Percentiles rank a stretch among this genome's conserved stretches.
These are phyloP conservation scores for Hymenochirus boettgeri DNA, from an alignment of 2,113 vertebrate species.

Conservation along the genomic window DNA sequence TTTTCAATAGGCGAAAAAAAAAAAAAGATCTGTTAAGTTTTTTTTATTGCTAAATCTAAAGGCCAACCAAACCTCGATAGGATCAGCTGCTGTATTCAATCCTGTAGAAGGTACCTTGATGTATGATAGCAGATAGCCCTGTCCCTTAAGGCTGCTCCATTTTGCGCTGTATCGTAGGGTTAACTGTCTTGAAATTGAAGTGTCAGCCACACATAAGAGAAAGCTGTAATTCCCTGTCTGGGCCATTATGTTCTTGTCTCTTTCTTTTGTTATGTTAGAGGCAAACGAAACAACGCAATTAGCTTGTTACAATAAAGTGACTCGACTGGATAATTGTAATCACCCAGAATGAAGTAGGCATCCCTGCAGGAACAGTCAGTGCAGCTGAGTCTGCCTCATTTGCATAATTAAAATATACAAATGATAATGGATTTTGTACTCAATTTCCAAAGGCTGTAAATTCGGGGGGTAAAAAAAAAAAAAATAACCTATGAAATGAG, in stretches of 20 bases:
- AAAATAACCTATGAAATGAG: slow-evolving; percentile 99
- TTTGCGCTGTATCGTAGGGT: slow-evolving; percentile 15
- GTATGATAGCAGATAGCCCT: no score
- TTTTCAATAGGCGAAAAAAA: no score
- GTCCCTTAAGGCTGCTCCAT: background rate
- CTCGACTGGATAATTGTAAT: slow-evolving; percentile 99
- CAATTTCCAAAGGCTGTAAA: slow-evolving; percentile 99
- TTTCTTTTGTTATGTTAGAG: slow-evolving; percentile 96
- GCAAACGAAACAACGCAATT: slow-evolving; percentile 99
- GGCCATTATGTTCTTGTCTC: slow-evolving; percentile 76
- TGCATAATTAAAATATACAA: slow-evolving; percentile 99
- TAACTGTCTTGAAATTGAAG: background rate
- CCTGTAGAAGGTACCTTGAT: no score
- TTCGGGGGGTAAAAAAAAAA: no score
- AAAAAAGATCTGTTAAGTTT: no score
- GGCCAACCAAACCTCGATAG: no score
- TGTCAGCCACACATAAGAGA: slow-evolving; percentile 16
- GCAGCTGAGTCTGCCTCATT: slow-evolving; percentile 99
- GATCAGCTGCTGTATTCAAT: no score
- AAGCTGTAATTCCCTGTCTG: slow-evolving; percentile 25
- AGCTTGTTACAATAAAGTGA: slow-evolving; percentile 99
- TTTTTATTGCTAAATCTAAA: no score
- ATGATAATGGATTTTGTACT: slow-evolving; percentile 99
- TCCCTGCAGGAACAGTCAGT: slow-evolving; percentile 96
- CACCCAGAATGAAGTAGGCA: slow-evolving; percentile 98